Conservation (phyloP, 2,888 invertebrate genomes). For the Abscondita cerata region DNA sequence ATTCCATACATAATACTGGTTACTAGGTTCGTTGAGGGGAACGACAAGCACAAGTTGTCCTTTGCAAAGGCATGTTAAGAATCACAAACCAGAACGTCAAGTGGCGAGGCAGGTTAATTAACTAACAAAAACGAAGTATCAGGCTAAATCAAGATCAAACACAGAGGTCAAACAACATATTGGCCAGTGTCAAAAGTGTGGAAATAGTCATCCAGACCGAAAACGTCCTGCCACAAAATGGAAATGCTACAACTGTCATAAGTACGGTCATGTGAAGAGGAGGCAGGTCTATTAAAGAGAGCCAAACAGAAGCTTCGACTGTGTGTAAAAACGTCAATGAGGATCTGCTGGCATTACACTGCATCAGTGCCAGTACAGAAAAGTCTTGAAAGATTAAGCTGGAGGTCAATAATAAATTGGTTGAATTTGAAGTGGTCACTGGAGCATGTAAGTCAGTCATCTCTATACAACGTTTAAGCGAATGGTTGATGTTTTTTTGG, state of each 20-base stretch:
- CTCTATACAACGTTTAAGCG: constrained; percentile 9
- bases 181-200: too few species aligned
- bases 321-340: neutral
- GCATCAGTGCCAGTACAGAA: neutral
- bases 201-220: too few species aligned
- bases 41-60: constrained; percentile 6
- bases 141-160: too few species aligned
- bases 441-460: too few species aligned
- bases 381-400: neutral
- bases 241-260: too few species aligned
- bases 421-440: constrained; percentile 64
- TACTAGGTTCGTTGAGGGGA: too few species aligned
- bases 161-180: too few species aligned
- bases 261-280: neutral
- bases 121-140: too few species aligned
- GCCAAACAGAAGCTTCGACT: neutral
- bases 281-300: neutral
- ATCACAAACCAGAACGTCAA: neutral
- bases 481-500: constrained; percentile 9
- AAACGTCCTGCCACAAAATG: too few species aligned
- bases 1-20: too few species aligned
- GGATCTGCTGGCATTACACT: neutral
- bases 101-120: too few species aligned
- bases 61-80: constrained; percentile 13
- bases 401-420: neutral